Conservation (phyloP, 92 coral and sea anemone species). For the Virgularia gustaviana region DNA sequence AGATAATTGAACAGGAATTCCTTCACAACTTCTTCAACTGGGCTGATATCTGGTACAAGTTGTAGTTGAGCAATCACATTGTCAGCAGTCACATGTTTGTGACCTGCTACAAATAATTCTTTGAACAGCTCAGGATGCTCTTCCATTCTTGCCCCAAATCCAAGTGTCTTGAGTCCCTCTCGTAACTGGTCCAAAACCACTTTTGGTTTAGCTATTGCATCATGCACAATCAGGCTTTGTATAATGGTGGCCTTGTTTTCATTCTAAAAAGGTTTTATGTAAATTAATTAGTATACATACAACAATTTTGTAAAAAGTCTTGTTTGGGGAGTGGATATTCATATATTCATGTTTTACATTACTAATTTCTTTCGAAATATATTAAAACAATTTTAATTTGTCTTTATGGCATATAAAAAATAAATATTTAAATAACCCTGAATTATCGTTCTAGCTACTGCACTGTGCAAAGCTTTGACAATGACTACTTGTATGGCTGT, state of each 20-base stretch:
- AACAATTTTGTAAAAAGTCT: not conserved
- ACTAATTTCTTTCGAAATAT: not conserved
- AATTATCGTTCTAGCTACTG: too few species aligned
- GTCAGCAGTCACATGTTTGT: conserved; percentile 43
- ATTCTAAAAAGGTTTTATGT: not conserved
- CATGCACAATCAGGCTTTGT: conserved; percentile 50
- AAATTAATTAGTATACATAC: not conserved
- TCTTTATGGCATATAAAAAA: too few species aligned
- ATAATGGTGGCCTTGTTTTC: conserved; percentile 42
- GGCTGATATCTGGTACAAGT: conserved; percentile 50
- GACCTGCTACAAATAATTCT: conserved; percentile 53
- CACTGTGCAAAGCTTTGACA: too few species aligned
- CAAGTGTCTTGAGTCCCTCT: conserved; percentile 54
- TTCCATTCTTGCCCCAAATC: conserved; percentile 54
- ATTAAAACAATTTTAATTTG: too few species aligned
- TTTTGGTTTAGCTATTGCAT: conserved; percentile 32
- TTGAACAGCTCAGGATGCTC: conserved; percentile 49
- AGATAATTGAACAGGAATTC: conserved; percentile 48
- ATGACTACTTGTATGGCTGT: too few species aligned
- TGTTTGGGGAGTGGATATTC: not conserved
- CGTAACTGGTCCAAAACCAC: conserved; percentile 57
- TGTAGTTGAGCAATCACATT: conserved; percentile 43
- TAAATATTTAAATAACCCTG: too few species aligned
- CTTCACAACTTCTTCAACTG: conserved; percentile 48
- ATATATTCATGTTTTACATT: not conserved